These are phyloP conservation scores for Rutpela maculata DNA, from an alignment of 2,888 invertebrate species.

Conservation along the genomic window DNA sequence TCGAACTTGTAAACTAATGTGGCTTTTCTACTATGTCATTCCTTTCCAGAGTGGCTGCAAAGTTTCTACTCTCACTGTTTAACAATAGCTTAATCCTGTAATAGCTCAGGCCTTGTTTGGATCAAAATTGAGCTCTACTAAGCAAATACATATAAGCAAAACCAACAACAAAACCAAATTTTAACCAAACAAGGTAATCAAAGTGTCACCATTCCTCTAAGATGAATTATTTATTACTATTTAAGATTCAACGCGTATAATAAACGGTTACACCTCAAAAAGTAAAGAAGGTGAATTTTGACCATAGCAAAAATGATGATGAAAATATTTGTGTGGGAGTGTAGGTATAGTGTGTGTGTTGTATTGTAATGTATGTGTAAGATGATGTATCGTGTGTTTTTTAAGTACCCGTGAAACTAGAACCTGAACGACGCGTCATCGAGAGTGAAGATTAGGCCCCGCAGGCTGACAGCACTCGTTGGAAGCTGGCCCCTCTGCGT, in stretches of 20 bases:
- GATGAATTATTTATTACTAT: neutral
- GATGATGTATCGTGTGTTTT: conserved; percentile 67
- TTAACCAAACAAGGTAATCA: conserved; percentile 22
- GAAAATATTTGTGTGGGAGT: conserved; percentile 44
- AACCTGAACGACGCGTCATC: conserved; percentile 74
- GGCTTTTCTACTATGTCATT: neutral
- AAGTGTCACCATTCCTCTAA: conserved; percentile 2
- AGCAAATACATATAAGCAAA: conserved; percentile 28
- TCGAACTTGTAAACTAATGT: neutral
- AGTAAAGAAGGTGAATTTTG: conserved; percentile 45
- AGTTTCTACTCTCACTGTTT: neutral
- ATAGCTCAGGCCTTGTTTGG: neutral
- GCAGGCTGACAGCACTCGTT: conserved; percentile 74
- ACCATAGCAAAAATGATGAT: conserved; percentile 27
- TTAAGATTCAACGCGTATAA: neutral
- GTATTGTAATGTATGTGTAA: conserved; percentile 61
- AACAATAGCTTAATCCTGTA: neutral
- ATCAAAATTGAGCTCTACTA: conserved; percentile 19
- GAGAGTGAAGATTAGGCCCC: conserved; percentile 75
- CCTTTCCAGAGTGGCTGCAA: neutral
- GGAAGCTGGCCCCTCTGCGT: conserved; percentile 75
- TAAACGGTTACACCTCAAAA: neutral
- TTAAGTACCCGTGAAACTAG: conserved; percentile 75
- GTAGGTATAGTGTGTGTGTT: conserved; percentile 54
- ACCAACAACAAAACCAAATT: conserved; percentile 8